These are phyloP conservation scores for cattle (Bos taurus) DNA, from an alignment of 2,113 vertebrate species.

Conservation along the genomic window ARS-UCD2.0 NC_037344.1:48804001-48804500, in stretches of 20 bases:
- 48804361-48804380: not conserved
- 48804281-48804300: not conserved
- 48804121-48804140: no score
- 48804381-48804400: not conserved
- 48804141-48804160: not conserved
- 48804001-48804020: not conserved
- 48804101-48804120: not conserved
- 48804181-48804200: not conserved
- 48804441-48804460: not conserved
- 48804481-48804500: not conserved
- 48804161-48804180: not conserved
- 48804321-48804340: not conserved
- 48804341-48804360: not conserved
- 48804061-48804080: not conserved
- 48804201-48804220: not conserved
- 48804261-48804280: accelerated
- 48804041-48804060: accelerated
- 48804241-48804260: accelerated
- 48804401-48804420: not conserved
- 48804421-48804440: not conserved
- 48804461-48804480: not conserved
- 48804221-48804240: accelerated
- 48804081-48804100: no score
- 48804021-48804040: no score
- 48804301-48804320: not conserved